These are phyloP conservation scores for Amiota mariae DNA, from an alignment of 2,888 invertebrate genomes.

Conservation along the genomic window DNA sequence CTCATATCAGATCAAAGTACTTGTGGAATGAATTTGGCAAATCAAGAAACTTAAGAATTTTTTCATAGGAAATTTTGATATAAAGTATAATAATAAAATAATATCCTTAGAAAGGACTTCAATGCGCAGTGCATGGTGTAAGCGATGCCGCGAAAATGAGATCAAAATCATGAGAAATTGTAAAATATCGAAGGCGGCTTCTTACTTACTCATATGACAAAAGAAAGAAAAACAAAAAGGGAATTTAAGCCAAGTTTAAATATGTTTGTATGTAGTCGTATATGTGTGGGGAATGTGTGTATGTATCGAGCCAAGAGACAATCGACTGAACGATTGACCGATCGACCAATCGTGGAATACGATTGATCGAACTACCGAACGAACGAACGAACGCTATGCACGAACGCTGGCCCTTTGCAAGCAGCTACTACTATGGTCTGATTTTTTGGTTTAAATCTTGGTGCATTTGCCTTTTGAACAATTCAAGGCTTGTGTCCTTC, in stretches of 20 bases:
- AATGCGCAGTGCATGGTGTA: slow-evolving; percentile 1
- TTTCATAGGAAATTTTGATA: not conserved
- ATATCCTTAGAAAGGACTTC: too few species aligned
- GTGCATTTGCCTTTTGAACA: slow-evolving; percentile 16
- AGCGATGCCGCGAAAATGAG: not conserved
- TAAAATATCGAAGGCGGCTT: not conserved
- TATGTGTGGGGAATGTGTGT: not conserved
- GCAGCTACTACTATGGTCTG: slow-evolving; percentile 30
- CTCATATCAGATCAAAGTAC: slow-evolving; percentile 6
- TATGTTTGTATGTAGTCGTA: slow-evolving; percentile 17
- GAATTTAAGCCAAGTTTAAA: not conserved
- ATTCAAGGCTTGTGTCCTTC: slow-evolving; percentile 31
- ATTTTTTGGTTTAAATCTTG: slow-evolving; percentile 18
- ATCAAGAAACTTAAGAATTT: not conserved
- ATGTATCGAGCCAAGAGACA: not conserved
- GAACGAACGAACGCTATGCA: slow-evolving; percentile 13
- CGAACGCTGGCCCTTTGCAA: slow-evolving; percentile 10
- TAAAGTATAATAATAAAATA: not conserved
- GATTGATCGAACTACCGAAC: too few species aligned
- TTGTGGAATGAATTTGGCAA: not conserved
- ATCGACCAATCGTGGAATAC: not conserved
- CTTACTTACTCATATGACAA: not conserved
- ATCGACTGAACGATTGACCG: slow-evolving; percentile 33
- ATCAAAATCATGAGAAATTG: too few species aligned
- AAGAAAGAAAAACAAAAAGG: too few species aligned